Conservation (phyloP, 2,797 vertebrate species). For the Gallirallus australis region DNA sequence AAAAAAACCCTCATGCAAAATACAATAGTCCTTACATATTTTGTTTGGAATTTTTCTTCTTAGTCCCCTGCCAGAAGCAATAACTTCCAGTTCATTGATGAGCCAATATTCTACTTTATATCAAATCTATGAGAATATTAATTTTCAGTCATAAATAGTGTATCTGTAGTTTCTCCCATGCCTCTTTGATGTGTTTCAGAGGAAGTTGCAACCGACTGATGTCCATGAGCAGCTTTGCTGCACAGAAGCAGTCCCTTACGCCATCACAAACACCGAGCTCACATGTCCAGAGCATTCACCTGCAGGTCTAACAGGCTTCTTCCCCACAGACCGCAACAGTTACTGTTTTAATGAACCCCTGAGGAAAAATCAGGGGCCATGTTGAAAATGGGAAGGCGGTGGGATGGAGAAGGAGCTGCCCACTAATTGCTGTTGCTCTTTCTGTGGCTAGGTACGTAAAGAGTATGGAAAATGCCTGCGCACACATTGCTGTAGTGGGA, state of each 20-base stretch:
- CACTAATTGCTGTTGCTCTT: slow-evolving; percentile 47
- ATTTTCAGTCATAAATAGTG: slow-evolving; percentile 18
- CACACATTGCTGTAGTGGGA: slow-evolving; percentile 95
- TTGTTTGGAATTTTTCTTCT: neutral
- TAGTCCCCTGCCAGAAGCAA: slow-evolving; percentile 16
- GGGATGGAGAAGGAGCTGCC: neutral
- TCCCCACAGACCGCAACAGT: neutral
- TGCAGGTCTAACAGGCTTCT: neutral
- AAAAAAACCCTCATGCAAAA: no score
- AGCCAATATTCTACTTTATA: slow-evolving; percentile 7
- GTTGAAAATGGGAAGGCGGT: neutral
- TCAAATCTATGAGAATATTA: slow-evolving; percentile 41
- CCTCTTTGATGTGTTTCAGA: slow-evolving; percentile 22
- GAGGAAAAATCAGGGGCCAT: neutral
- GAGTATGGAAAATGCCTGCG: slow-evolving; percentile 97
- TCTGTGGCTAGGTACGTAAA: slow-evolving; percentile 90
- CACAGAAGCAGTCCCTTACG: neutral
- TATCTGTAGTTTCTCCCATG: neutral
- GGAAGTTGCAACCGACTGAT: neutral
- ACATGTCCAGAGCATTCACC: neutral
- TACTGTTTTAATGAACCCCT: neutral
- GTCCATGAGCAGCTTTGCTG: neutral
- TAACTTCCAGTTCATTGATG: neutral
- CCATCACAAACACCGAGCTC: neutral
- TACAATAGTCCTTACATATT: neutral